Evolutionary conservation across 2,113 vertebrate genomes (phyloP), one percentile per base, ranked within the genome.

Genomic region (Tympanuchus pallidicinctus): DNA sequence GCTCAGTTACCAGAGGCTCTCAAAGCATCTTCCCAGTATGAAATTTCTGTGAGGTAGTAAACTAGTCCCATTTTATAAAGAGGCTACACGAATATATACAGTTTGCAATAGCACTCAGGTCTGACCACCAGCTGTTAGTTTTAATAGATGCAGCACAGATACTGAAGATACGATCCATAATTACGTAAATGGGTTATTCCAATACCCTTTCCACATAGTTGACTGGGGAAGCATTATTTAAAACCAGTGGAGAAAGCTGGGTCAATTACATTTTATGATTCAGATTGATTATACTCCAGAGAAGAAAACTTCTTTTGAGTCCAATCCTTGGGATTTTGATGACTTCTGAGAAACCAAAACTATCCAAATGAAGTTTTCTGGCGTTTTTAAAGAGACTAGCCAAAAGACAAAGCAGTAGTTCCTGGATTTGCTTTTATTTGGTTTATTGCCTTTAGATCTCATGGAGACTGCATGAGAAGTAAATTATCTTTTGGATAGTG

Each of bases 341-440:
- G 82, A 74, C 28, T 91, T 75, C 24, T 52, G 56, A 89, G 45
- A 88, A 92, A 91, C 13, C n/a, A 70, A 64, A 83, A 70, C 7
- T 38, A 45, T 38, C 38, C 21, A 73, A 73, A 77, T 73, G 1
- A 32, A 10, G 2, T 80, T 91, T 61, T 25, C 0, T 6, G 2
- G 30, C 84, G 11, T 81, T 94, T 92, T 79, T 59, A 69, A 90
- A 87, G 30, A 89, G n/a, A 78, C 72, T 21, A 50, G 75, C 25
- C 4, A 74, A 91, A 91, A 93, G 7, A 71, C 67, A 92, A 90
- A 90, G 27, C 18, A 90, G 8, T n/a, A 17, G 85, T 25, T 65
- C 56, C 64, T 1, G 1, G 40, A 25, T 73, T 90, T 81, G 73
- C 24, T 91, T 92, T 74, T 73, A 70, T 47, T 74, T 82, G 43